These are phyloP conservation scores for Iguana delicatissima DNA, from an alignment of 2,797 vertebrate species.

Conservation along the genomic window DNA sequence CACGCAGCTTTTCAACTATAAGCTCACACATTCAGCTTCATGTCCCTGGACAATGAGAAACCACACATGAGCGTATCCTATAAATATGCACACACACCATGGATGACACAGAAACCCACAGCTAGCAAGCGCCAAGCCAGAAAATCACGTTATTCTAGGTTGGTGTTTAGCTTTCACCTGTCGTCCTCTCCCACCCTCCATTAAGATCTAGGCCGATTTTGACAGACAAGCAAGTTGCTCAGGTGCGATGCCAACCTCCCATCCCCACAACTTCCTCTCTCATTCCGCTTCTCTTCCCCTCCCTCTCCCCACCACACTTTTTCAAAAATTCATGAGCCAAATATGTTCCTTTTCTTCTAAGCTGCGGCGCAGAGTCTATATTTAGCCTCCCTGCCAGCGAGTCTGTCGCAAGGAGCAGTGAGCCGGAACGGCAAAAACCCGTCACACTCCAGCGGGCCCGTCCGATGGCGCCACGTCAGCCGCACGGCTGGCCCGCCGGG, in stretches of 20 bases:
- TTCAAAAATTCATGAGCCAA: constrained; percentile 39
- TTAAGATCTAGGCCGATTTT: no score
- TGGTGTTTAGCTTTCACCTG: no score
- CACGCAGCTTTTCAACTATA: no score
- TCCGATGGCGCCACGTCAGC: constrained; percentile 11
- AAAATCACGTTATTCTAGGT: not conserved
- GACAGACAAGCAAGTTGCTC: not conserved
- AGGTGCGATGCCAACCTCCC: no score
- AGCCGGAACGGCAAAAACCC: constrained; percentile 23
- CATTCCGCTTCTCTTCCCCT: not conserved
- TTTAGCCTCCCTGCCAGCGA: constrained; percentile 26
- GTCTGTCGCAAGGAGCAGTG: not conserved
- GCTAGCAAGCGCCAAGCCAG: not conserved
- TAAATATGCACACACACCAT: no score
- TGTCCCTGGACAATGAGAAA: not conserved
- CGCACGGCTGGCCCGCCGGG: not conserved
- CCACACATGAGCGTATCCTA: no score
- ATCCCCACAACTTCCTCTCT: accelerated
- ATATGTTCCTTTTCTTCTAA: constrained; percentile 27
- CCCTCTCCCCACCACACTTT: not conserved
- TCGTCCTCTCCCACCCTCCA: not conserved
- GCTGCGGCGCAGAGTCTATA: constrained; percentile 13
- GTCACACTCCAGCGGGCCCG: not conserved
- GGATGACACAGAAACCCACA: not conserved
- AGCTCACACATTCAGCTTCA: no score